phyloP scores from a whole-genome alignment of 2,888 invertebrate genomes.

The Trichogramma evanescens region DNA sequence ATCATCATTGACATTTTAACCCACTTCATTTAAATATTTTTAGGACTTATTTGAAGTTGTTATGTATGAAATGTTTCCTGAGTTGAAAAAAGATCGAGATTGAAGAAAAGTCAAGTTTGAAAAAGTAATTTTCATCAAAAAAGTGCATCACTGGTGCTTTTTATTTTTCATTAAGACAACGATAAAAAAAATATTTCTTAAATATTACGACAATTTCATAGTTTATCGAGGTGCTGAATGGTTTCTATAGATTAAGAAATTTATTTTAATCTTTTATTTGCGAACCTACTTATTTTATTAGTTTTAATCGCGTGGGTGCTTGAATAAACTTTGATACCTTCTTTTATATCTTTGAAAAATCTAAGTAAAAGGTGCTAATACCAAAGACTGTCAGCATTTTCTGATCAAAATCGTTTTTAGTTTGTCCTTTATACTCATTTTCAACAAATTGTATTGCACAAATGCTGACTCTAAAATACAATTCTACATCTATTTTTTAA shows the following conservation, averaged over 20 bases:
- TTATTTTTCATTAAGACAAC: no score
- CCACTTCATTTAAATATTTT: conserved; percentile 28
- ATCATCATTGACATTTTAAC: conserved; percentile 1
- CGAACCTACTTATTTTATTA: neutral
- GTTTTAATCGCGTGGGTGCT: conserved; percentile 4
- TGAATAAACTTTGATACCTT: neutral
- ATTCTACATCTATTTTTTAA: no score
- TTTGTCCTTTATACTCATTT: neutral
- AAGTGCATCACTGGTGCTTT: no score
- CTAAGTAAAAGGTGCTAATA: conserved; percentile 17
- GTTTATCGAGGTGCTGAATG: no score
- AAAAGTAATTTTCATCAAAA: no score
- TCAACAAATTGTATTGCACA: no score
- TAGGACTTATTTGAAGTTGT: conserved; percentile 52
- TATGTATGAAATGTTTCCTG: conserved; percentile 52
- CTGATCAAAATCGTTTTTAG: neutral
- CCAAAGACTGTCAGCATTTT: conserved; percentile 17
- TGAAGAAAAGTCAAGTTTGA: conserved; percentile 10
- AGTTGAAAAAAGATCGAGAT: conserved; percentile 30
- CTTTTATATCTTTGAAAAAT: neutral
- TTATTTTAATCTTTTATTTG: no score
- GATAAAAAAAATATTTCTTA: no score
- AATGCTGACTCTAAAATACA: no score
- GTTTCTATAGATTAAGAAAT: no score
- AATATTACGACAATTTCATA: no score